Base-by-base conservation (phyloP, 2,888 invertebrate genomes). In the Tinea pellionella region DNA sequence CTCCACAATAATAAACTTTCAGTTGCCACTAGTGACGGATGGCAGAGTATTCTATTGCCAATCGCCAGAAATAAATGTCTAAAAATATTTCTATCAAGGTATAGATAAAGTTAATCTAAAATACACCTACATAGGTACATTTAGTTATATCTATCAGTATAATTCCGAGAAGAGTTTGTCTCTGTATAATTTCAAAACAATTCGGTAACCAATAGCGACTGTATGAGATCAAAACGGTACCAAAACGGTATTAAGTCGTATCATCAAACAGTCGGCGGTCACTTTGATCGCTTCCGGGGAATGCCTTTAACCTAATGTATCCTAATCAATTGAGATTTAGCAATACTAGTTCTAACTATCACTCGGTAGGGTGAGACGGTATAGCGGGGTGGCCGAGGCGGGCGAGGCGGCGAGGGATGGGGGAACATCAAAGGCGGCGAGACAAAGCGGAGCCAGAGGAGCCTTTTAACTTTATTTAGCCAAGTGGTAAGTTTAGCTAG, bases 391-490 rank as follows among this genome's bases (percentile, higher is more conserved):
- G 65, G 11, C 6, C 41, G 60, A 30, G 56, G 43, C 55, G 41
- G 24, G 24, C 42, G 58, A 12, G 11, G 57, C 18, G 58, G 61
- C 61, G 61, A 63, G 64, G 24, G 69, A 69, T 65, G 67, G 70
- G 68, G 70, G 75, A 64, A 85, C 83, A 86, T 87, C 87, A 87
- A 87, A 87, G 86, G 85, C 76, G 77, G 73, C 73, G 83, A 86
- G 86, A 87, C 86, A 87, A 87, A 86, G 85, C 37, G 57, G 47
- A 47, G 53, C 18, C 24, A 24, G 16, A 47, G 4, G 47, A 47
- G 85, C 85, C 86, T 87, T 86, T 87, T 86, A 87, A 87, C 85
- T 87, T 87, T 87, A 87, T 87, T 87, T 86, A 86, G 85, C 85
- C 75, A 83, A 87, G 87, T 87, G 86, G 87, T 86, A 87, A 85